Evolutionary conservation across 2,888 invertebrate genomes (phyloP), one percentile per base, ranked within the genome.

Genomic region (Bimastos eiseni): DNA sequence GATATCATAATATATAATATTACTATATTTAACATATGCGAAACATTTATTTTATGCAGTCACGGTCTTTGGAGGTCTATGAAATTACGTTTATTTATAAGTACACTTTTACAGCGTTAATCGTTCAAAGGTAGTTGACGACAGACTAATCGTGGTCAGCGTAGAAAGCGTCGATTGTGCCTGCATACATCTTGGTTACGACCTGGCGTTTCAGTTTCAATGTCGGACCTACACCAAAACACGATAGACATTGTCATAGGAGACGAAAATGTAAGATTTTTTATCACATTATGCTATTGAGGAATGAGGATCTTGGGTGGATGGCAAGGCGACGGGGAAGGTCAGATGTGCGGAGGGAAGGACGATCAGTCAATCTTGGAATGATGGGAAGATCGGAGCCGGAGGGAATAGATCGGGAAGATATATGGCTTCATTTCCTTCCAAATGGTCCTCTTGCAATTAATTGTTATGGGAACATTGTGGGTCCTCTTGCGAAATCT

Each of bases 171-270:
- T 98, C 97, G 94, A 98, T 97, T 92, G 97, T 95, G 93, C 97
- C 96, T 92, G 96, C 96, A 95, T 98, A 98, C 96, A 97, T 97
- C 92, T 97, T 96, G 93, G 96, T 95, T 8, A 98, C 97, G 89
- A 97, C 96, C 93, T 96, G 97, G 93, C 98, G 96, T 95, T 97
- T 97, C 88, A 98, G 95, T 95, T 98, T 98, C 94, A 98, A 96
- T 90, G 98, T 98, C 92, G 98, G 98, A 89, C 97, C 97, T 97
- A 96, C 90, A 95, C 30, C 30, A 70, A 70, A 70, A 0, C 24
- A 70, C 3, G 6, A 70, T 8, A 70, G 17, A 30, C 0, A 11
- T n/a, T n/a, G n/a, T n/a, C 6, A 41, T 11, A n/a, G n/a, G n/a
- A n/a, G n/a, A n/a, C n/a, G n/a, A n/a, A n/a, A n/a, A n/a, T n/a